Conservation (phyloP, 1,140 invertebrate genomes). For the Tetragonula clypearis region DNA sequence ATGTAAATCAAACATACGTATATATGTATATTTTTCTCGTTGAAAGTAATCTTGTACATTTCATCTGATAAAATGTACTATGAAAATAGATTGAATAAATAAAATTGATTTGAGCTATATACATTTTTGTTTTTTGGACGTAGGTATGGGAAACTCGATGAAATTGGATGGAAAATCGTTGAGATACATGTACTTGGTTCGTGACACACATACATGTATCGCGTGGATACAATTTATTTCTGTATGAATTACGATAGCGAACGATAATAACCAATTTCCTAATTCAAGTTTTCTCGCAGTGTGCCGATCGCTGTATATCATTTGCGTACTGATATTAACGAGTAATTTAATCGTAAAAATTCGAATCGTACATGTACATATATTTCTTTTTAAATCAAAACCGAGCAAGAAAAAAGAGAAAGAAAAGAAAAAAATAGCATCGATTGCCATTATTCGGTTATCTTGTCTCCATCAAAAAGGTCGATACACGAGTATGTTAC, state of each 20-base stretch:
- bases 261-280: slow-evolving; percentile 9
- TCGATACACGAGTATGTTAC: slow-evolving; percentile 2
- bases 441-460: slow-evolving; percentile 22
- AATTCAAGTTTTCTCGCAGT: background rate
- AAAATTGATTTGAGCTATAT: background rate
- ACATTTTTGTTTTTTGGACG: background rate
- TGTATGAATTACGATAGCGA: background rate
- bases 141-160: background rate
- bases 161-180: slow-evolving; percentile 3
- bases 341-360: background rate
- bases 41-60: background rate
- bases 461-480: slow-evolving; percentile 38
- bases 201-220: background rate
- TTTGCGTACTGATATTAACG: too few species aligned
- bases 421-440: background rate
- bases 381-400: background rate
- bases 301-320: too few species aligned
- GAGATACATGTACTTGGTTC: background rate
- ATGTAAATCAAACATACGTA: background rate
- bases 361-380: background rate
- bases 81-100: background rate
- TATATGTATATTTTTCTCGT: background rate
- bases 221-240: background rate
- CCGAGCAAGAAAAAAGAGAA: background rate
- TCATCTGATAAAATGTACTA: background rate